Base-by-base conservation (phyloP, 2,113 vertebrate species). In the Poeciliopsis prolifica region DNA sequence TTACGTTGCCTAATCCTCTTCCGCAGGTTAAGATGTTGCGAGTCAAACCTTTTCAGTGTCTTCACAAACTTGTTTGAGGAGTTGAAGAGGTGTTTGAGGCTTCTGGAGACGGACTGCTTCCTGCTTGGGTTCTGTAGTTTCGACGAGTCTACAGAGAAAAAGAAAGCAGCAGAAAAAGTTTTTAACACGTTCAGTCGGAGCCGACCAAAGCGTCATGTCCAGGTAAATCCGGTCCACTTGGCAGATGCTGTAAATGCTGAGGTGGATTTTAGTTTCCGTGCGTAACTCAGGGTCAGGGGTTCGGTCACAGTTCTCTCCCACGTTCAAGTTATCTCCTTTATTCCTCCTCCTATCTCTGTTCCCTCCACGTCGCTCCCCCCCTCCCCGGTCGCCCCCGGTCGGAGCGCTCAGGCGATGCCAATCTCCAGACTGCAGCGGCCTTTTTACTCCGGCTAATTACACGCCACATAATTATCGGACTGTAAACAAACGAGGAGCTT, bases 21-120 rank as follows among this genome's bases (percentile, higher is more conserved):
- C 35, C 10, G 10, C 11, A 37, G 35, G 10, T 9, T 33, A 9
- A 31, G 6, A 7, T 10, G 5, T 35, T 29, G 28, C 11, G 12
- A 29, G 13, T 68, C 87, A 5, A 78, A 99, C 98, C 98, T 95
- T 93, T 98, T 99, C 74, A 99, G 95, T 19, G 95, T 98, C 91
- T 99, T 99, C 86, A 98, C 96, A 92, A 99, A 99, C 91, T 99
- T 99, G 94, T 96, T 97, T 65, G 97, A 98, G 79, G 97, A 98
- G 88, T 99, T 96, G 89, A 99, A 99, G 71, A 99, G 96, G 77
- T 99, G 98, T 88, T 99, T 99, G 85, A 99, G 92, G 79, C 98
- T 98, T 64, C 96, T 95, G 77, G 98, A 99, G 48, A 99, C 96
- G 0, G 98, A 99, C 88, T 97, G 97, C 90, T 99, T 99, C 77